Conservation (phyloP, 2,797 vertebrate genomes). For the Acanthiza pusilla region DNA sequence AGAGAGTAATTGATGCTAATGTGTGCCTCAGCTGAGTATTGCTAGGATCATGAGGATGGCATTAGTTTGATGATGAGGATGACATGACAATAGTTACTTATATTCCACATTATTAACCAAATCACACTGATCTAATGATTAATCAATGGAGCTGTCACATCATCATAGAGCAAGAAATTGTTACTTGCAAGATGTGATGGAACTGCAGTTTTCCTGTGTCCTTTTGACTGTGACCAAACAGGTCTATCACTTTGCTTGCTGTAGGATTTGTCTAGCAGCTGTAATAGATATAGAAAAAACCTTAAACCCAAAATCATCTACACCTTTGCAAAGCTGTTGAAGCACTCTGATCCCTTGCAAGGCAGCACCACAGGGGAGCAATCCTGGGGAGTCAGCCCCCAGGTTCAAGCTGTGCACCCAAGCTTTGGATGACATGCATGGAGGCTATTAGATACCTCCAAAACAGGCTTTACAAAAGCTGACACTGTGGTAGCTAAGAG, state of each 20-base stretch:
- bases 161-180: not conserved
- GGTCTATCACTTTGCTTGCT: not conserved
- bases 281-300: not conserved
- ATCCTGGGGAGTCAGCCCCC: not conserved
- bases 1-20: not conserved
- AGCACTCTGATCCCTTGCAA: not conserved
- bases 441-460: not conserved
- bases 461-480: not conserved
- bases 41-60: not conserved
- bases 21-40: not conserved
- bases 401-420: not conserved
- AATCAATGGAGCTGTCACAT: not conserved
- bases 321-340: not conserved
- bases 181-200: not conserved
- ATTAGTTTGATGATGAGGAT: not conserved
- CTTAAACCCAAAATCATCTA: not conserved
- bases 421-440: fast-evolving
- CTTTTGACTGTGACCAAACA: not conserved
- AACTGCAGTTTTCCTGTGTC: not conserved
- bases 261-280: not conserved
- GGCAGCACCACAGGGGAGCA: not conserved
- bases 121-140: not conserved
- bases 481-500: not conserved
- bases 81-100: not conserved
- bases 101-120: not conserved